Base-by-base conservation (phyloP, 2,888 invertebrate species). In the Erebia palarica region DNA sequence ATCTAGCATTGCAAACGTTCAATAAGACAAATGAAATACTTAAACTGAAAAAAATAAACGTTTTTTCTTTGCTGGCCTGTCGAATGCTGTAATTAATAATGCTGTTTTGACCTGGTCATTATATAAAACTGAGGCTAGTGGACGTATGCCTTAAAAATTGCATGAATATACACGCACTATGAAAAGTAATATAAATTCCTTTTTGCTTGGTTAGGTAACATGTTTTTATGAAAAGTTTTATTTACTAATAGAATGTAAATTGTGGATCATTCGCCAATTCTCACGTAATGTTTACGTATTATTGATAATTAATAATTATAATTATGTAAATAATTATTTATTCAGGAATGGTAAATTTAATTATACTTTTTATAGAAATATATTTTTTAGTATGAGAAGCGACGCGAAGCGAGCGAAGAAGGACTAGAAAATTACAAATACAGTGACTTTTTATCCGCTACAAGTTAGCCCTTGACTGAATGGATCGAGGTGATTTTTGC, bases 171-270 rank as follows among this genome's bases (percentile, higher is more conserved):
- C 67, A 59, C 67, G 67, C 67, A 67, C 67, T 55, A 65, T 55
- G 63, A 60, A 61, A 53, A 53, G 60, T 65, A 59, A 58, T 65
- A 55, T 68, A 60, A 63, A 67, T 71, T 73, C 71, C 71, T 71
- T 69, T 71, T 73, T 73, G 73, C 73, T 68, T 73, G 71, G 71
- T 73, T 71, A 71, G 59, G 64, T 73, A 47, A 71, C 67, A n/a
- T 27, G 73, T 73, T 73, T 70, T 68, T 70, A 68, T 70, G 59
- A 59, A 59, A 67, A 68, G 58, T 68, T 59, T 65, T 60, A 59
- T 44, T 67, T 11, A 49, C 67, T 27, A 67, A 49, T 67, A 27
- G 49, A 9, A 67, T 67, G 49, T 59, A 67, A 67, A 67, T 36
- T 1, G 36, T 5, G 36, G 36, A 36, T 58, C 44, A 58, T 59